Base-by-base conservation (phyloP, 2,797 vertebrate species). In the Manis javanica region DNA sequence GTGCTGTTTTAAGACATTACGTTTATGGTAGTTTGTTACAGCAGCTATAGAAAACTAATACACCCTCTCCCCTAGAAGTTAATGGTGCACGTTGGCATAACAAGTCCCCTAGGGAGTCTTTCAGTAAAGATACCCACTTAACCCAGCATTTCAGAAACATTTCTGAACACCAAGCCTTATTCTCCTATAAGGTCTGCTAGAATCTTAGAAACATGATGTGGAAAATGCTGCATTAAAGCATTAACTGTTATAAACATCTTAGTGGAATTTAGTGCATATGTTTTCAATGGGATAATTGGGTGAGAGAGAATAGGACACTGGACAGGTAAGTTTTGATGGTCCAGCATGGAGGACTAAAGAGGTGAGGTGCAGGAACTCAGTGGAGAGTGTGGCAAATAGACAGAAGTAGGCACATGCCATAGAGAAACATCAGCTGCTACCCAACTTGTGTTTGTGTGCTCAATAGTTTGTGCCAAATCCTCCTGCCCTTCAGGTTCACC, bases 111-210 rank as follows among this genome's bases (percentile, higher is more conserved):
- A 78, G 15, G 13, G 26, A 63, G 19, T 2, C 87, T n/a, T 71
- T 87, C 59, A 66, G 49, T 64, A 66, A 64, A 87, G 37, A 42
- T 75, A 74, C 24, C 26, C 37, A 66, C 24, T 59, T 93, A 81
- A 85, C 7, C n/a, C 21, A 85, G 42, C 34, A 90, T 74, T 87
- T 92, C 71, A 75, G 93, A 92, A 91, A 82, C 72, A 57, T 66
- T 46, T 34, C 34, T 59, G n/a, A 88, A 82, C n/a, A 93, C 53
- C 16, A 55, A 69, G 61, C 23, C 23, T 39, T 63, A 68, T 29
- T 78, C 37, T 21, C 49, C 18, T 57, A 9, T 94, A 81, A 59
- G 19, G 77, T 46, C 39, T 68, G 61, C 68, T 66, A 63, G 55
- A 16, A 51, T 88, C 49, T 86, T 86, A 91, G 71, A 87, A 46